Conservation (phyloP, 2,888 invertebrate species). For the Cordilura impudica region DNA sequence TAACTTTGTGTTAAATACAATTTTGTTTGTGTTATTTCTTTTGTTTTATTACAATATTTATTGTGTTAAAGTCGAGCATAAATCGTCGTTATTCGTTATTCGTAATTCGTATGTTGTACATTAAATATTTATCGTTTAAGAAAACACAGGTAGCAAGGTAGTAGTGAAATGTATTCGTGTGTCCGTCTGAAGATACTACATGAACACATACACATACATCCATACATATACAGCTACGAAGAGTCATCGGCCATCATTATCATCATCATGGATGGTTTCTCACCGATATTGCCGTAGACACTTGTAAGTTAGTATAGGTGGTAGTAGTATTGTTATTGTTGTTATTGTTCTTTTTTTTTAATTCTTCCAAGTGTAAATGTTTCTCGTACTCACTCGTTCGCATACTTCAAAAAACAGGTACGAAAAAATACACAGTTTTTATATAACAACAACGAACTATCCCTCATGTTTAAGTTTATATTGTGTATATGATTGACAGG, state of each 20-base stretch:
- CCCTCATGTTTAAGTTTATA: background rate
- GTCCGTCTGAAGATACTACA: too few relatives aligned
- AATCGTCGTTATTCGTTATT: conserved; percentile 22
- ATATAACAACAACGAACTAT: background rate
- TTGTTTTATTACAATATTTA: background rate
- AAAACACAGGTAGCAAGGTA: conserved; percentile 1
- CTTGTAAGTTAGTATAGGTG: background rate
- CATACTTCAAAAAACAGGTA: conserved; percentile 17
- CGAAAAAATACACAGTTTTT: background rate
- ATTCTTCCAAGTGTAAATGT: conserved; percentile 37
- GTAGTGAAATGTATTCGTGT: background rate
- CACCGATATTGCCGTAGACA: background rate
- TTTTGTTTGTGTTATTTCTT: conserved; percentile 13
- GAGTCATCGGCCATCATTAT: background rate
- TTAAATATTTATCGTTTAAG: background rate
- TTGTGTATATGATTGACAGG: background rate
- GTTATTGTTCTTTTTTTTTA: conserved; percentile 16
- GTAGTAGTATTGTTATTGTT: background rate
- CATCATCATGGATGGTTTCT: background rate
- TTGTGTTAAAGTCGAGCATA: conserved; percentile 30
- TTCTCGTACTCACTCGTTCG: background rate
- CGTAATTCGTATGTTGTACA: background rate
- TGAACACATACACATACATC: too few relatives aligned
- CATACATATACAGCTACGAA: too few relatives aligned
- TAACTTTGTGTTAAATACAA: background rate